A percentile compares a stretch with the other conserved stretches of the same genome.
Conservation (phyloP, 2,113 vertebrate genomes). For the Austrofundulus limnaeus region DNA sequence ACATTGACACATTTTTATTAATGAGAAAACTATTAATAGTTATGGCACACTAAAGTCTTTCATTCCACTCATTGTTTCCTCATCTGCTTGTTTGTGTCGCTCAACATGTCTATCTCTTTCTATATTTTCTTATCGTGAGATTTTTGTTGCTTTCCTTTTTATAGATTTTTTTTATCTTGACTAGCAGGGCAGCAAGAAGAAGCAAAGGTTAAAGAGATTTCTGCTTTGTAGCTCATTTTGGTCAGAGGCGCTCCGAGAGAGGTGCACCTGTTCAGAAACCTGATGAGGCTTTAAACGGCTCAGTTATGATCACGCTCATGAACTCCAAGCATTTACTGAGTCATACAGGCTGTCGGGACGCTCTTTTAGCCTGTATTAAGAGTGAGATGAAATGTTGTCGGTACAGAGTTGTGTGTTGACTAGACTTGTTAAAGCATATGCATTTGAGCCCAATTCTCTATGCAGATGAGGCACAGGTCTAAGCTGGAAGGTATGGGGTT, state of each 20-base stretch:
- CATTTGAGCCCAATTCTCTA: background rate
- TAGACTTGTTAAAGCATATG: background rate
- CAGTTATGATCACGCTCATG: constrained; percentile 12
- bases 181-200: constrained; percentile 12
- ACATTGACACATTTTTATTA: no score
- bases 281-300: constrained; percentile 24
- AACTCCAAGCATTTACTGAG: background rate
- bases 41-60: background rate
- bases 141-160: background rate
- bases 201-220: constrained; percentile 24
- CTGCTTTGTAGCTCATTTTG: constrained; percentile 28
- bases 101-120: background rate
- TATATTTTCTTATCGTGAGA: background rate
- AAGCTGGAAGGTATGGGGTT: background rate
- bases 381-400: background rate
- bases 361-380: background rate
- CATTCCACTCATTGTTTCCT: background rate
- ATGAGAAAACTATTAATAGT: no score
- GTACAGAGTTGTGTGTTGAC: background rate
- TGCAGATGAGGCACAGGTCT: background rate
- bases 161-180: constrained; percentile 7
- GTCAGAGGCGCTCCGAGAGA: constrained; percentile 1
- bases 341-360: background rate
- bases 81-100: background rate
- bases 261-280: constrained; percentile 19